These are phyloP conservation scores for Maniola hyperantus DNA, from an alignment of 2,888 invertebrate genomes.

Conservation along the genomic window DNA sequence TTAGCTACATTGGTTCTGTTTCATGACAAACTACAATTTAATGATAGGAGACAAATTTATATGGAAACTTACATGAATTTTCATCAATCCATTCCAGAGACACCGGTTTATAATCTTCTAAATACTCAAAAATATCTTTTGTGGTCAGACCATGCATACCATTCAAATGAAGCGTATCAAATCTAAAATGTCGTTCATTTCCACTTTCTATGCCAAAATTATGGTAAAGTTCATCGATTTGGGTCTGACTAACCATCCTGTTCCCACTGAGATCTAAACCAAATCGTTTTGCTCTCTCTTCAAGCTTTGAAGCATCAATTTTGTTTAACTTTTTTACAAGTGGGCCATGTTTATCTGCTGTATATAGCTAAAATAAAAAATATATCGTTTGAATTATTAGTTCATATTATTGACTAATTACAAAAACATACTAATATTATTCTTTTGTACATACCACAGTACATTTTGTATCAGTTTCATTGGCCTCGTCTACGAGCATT, in stretches of 20 bases:
- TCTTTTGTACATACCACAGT: constrained; percentile 52
- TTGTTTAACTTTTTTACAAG: constrained; percentile 65
- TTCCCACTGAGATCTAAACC: constrained; percentile 72
- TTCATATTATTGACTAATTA: not conserved
- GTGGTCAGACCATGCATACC: constrained; percentile 90
- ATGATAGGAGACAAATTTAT: no score
- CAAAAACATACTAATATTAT: not conserved
- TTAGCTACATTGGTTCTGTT: no score
- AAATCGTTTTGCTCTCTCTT: constrained; percentile 74
- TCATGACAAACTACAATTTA: no score
- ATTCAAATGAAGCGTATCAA: constrained; percentile 89
- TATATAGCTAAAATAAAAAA: constrained; percentile 56
- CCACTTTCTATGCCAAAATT: constrained; percentile 76
- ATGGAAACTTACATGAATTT: constrained; percentile 84
- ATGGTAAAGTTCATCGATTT: constrained; percentile 74
- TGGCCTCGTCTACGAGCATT: constrained; percentile 63
- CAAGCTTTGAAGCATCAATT: constrained; percentile 70
- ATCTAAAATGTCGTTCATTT: constrained; percentile 84
- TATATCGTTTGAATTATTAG: not conserved
- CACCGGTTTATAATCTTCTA: constrained; percentile 88
- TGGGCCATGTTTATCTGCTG: constrained; percentile 62
- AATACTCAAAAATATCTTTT: constrained; percentile 90
- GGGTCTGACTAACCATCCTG: constrained; percentile 68
- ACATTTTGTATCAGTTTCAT: constrained; percentile 45
- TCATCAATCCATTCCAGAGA: constrained; percentile 92